A percentile compares a stretch with the other conserved stretches of the same genome.
Evolutionary conservation across 2,888 invertebrate genomes (phyloP).

Genomic region (Drosophila merina): DNA sequence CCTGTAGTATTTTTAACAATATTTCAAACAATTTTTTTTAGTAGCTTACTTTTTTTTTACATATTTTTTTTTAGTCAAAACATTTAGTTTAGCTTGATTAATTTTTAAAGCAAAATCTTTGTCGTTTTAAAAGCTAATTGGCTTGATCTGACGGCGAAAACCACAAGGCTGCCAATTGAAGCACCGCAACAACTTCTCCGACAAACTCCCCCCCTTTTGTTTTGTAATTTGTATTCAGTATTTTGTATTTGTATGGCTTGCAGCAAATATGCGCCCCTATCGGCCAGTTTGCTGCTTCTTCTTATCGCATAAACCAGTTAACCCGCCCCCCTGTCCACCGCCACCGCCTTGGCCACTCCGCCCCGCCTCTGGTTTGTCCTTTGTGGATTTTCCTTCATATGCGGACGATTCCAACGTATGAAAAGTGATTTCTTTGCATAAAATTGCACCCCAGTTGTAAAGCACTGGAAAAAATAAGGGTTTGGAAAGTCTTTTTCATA

Average conservation of each 20-base stretch:
- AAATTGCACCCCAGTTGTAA: slow-evolving; percentile 49
- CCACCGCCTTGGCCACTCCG: background rate
- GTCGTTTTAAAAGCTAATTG: background rate
- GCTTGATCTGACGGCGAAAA: slow-evolving; percentile 54
- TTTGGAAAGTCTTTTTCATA: no score
- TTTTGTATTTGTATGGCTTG: slow-evolving; percentile 76
- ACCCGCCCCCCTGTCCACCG: background rate
- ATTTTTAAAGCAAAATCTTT: background rate
- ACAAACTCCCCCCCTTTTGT: background rate
- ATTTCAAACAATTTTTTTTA: no score
- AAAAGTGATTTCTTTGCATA: slow-evolving; percentile 80
- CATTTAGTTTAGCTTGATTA: no score
- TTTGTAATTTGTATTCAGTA: slow-evolving; percentile 9
- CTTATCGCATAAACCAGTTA: slow-evolving; percentile 43
- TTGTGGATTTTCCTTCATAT: slow-evolving; percentile 55
- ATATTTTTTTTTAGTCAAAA: no score
- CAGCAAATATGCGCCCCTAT: slow-evolving; percentile 76
- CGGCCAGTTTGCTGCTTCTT: slow-evolving; percentile 47
- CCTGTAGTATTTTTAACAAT: no score
- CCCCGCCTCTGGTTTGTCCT: slow-evolving; percentile 21
- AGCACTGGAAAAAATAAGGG: slow-evolving; percentile 47
- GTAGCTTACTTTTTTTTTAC: no score
- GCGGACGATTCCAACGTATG: slow-evolving; percentile 50
- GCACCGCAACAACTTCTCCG: slow-evolving; percentile 67
- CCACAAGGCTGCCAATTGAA: slow-evolving; percentile 64